Evolutionary conservation across 92 coral and sea anemone species (phyloP), one percentile per base, ranked within the genome.

Genomic region (Nematostella vectensis): DNA sequence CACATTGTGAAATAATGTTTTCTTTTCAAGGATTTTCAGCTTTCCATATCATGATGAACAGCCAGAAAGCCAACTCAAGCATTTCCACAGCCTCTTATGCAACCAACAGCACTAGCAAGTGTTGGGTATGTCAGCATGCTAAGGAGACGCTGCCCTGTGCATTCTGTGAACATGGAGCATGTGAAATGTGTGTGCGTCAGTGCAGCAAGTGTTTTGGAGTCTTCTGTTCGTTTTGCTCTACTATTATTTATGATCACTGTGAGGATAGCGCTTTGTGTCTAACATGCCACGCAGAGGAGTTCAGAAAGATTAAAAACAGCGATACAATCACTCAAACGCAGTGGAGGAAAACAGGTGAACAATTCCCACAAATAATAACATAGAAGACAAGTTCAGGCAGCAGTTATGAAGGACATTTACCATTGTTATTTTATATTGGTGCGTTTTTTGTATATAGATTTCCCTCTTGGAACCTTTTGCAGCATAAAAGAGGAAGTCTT

Each of bases 141-240:
- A 39, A 56, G n/a, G 95, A 85, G 57, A 63, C 71, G 25, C 48
- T 85, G 81, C 95, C 95, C 0, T 85, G 88, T 59, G 75, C 95
- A 30, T 80, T 85, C 52, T 85, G 88, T 67, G 95, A 85, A 50
- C 84, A 70, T 54, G 68, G 56, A 50, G 81, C 67, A 4, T 85
- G 95, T 68, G 95, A 85, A 53, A 85, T 85, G 95, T 85, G 88
- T 18, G 88, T 85, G 50, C 95, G 88, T 4, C 95, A 85, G 29
- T 85, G 95, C 47, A 68, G 56, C 66, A 71, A 65, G 48, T 85
- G 95, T 56, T 67, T 80, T 64, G 95, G 95, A 44, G 95, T 85
- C 22, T 85, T 80, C 71, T 85, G 95, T 43, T 39, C 81, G 1
- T 75, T 77, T 48, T 85, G 95, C 37, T 83, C 95, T 24, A 85